Evolutionary conservation across 2,888 invertebrate genomes (phyloP).

Genomic region (Phortica okadai): DNA sequence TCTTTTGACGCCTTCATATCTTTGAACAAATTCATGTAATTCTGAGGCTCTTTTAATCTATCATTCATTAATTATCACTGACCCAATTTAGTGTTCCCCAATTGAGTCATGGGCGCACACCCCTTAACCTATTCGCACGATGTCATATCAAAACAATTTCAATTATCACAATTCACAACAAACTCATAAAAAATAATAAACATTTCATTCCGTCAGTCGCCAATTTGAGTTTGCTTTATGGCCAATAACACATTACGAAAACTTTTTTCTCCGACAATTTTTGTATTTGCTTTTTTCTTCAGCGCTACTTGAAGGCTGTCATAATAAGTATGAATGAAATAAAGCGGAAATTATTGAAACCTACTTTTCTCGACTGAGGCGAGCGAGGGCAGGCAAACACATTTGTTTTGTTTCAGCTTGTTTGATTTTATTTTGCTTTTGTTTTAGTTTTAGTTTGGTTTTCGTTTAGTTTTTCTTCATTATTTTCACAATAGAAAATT

Average conservation of each 20-base stretch:
- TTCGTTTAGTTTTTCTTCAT: neutral
- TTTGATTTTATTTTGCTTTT: neutral
- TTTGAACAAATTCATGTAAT: too few relatives aligned
- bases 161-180: constrained; percentile 12
- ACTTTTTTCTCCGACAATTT: neutral
- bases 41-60: too few relatives aligned
- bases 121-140: neutral
- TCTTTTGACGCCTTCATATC: too few relatives aligned
- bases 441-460: neutral
- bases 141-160: neutral
- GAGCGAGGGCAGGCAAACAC: neutral
- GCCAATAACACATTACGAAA: neutral
- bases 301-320: constrained; percentile 45
- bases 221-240: neutral
- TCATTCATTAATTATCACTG: too few relatives aligned
- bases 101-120: neutral
- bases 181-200: constrained; percentile 8
- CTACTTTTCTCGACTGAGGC: neutral
- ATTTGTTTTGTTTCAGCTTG: constrained; percentile 13
- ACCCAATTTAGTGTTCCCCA: neutral
- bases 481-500: neutral
- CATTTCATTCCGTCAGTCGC: neutral
- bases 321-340: constrained; percentile 46
- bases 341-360: constrained; percentile 56
- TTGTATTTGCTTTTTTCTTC: neutral